phyloP scores from a whole-genome alignment of 2,113 vertebrate genomes.

The Amblyornis subalaris region DNA sequence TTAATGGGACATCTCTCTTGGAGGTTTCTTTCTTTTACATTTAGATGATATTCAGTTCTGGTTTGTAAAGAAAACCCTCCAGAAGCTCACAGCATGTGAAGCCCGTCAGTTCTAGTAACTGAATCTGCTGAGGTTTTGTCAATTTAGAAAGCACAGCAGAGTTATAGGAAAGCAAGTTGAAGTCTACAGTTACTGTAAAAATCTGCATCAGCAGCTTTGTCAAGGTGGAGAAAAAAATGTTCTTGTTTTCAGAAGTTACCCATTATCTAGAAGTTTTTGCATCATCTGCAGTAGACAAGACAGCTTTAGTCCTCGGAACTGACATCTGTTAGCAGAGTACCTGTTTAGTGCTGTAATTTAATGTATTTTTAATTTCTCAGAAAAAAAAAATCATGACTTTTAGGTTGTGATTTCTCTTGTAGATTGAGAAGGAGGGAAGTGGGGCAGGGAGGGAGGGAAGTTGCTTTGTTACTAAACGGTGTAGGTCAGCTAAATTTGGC shows the following conservation, averaged over 20 bases:
- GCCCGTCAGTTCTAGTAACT: background rate
- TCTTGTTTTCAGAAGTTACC: background rate
- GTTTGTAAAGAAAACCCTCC: background rate
- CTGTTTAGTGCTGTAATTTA: background rate
- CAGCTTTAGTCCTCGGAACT: background rate
- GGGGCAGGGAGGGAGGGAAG: accelerated
- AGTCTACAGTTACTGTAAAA: background rate
- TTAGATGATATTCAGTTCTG: background rate
- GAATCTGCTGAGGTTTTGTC: background rate
- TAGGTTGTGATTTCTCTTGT: background rate
- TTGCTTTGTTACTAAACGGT: background rate
- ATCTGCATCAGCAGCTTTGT: background rate
- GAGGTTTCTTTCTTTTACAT: background rate
- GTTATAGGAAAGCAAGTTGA: background rate
- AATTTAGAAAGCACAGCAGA: background rate
- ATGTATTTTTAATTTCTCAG: background rate
- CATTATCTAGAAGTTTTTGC: background rate
- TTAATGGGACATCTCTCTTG: background rate
- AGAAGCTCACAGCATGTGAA: constrained; percentile 8
- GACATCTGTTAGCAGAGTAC: background rate
- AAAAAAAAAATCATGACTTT: background rate
- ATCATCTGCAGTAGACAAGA: background rate
- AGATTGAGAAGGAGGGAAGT: background rate
- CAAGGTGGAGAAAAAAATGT: background rate
- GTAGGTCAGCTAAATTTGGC: constrained; percentile 44